Percentiles rank a stretch among this genome's conserved stretches.
phyloP scores from a whole-genome alignment of 2,888 invertebrate species.

The Agrochola macilenta region DNA sequence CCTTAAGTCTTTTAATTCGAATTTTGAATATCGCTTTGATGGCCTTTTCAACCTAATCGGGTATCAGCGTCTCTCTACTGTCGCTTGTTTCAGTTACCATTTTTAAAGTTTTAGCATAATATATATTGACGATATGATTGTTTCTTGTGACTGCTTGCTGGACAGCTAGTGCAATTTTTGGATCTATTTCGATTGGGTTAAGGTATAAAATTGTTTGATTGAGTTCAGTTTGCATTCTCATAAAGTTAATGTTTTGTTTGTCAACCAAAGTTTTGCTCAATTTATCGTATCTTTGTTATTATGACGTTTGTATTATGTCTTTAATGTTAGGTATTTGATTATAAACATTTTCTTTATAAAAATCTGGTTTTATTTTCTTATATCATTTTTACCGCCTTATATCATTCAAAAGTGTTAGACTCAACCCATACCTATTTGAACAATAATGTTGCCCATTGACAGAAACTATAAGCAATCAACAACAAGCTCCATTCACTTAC shows the following conservation, averaged over 20 bases:
- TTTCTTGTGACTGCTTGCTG: slow-evolving; percentile 46
- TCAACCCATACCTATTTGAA: background rate
- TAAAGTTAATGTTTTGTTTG: slow-evolving; percentile 69
- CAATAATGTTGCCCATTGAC: background rate
- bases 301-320: slow-evolving; percentile 70
- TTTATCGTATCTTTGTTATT: slow-evolving; percentile 72
- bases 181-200: slow-evolving; percentile 26
- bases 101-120: slow-evolving; percentile 67
- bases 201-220: slow-evolving; percentile 45
- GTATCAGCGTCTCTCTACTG: slow-evolving; percentile 71
- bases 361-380: slow-evolving; percentile 36
- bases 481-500: background rate
- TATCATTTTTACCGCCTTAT: background rate
- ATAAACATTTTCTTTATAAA: slow-evolving; percentile 70
- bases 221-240: slow-evolving; percentile 59
- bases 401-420: background rate
- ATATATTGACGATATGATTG: slow-evolving; percentile 53
- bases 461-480: background rate
- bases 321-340: slow-evolving; percentile 76
- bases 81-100: slow-evolving; percentile 81
- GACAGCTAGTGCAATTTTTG: slow-evolving; percentile 33
- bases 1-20: background rate
- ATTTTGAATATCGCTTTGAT: background rate
- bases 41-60: slow-evolving; percentile 66
- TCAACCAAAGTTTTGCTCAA: slow-evolving; percentile 85